Evolutionary conservation across 2,888 invertebrate species (phyloP), one percentile per base, ranked within the genome.

Genomic region (Orthosia gracilis): DNA sequence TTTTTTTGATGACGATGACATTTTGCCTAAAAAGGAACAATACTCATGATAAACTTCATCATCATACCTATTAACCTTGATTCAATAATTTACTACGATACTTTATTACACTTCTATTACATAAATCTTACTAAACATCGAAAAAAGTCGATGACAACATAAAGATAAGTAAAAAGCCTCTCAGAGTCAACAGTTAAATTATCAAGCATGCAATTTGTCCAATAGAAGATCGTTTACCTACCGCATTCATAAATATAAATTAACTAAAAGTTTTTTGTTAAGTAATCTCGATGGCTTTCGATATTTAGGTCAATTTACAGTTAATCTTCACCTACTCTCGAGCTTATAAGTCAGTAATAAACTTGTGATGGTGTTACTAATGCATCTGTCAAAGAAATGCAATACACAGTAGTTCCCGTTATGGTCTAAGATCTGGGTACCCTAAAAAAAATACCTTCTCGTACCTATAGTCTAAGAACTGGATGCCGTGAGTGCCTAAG

Each of bases 151-250:
- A 80, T 80, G 76, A 64, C 68, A 70, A 65, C 65, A 59, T 73
- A 26, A 63, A 78, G 78, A 78, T 85, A 76, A 76, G 54, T 58
- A 18, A 71, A 85, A 78, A 84, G 40, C 67, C 61, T 73, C 63
- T 72, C 18, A 65, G 4, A 65, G 11, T 11, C 52, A 69, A 55
- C 61, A 71, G 71, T 73, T 69, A 71, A 69, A 68, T 77, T 66
- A 78, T 72, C 59, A 74, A 64, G 23, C 62, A 68, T 54, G 71
- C 68, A 80, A 78, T 78, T 80, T 73, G 58, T 77, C 59, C 50
- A 85, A 67, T 21, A 31, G 11, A 11, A 57, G 31, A 68, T 64
- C 52, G 55, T 67, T 76, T 74, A 75, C 82, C 82, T 80, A 85
- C 82, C 82, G 73, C 80, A 77, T 74, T 45, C 69, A 71, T 71